Evolutionary conservation across 2,113 vertebrate species (phyloP).

Genomic region (Sturnira hondurensis): DNA sequence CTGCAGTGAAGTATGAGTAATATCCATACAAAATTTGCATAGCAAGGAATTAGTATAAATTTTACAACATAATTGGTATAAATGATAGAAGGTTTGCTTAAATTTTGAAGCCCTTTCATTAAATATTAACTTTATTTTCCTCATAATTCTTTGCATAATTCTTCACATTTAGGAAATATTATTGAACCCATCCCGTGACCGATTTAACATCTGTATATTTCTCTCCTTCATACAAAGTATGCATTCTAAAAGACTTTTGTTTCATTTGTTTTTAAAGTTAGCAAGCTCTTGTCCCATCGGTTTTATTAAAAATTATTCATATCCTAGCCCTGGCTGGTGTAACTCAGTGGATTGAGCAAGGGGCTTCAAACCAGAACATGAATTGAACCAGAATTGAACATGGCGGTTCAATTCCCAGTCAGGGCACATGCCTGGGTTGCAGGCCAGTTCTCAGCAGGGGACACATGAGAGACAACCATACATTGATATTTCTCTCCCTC

Average conservation of each 20-base stretch:
- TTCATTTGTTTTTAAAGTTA: constrained; percentile 48
- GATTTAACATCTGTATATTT: constrained; percentile 51
- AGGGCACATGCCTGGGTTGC: too few relatives aligned
- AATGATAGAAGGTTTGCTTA: neutral
- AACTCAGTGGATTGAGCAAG: too few relatives aligned
- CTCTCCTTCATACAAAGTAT: constrained; percentile 27
- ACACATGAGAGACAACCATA: too few relatives aligned
- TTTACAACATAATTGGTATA: neutral
- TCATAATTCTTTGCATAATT: neutral
- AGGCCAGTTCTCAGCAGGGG: too few relatives aligned
- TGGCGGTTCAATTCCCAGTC: too few relatives aligned
- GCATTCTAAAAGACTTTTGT: neutral
- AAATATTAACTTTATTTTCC: neutral
- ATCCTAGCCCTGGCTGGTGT: too few relatives aligned
- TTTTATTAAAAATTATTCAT: constrained; percentile 42
- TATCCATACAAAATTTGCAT: constrained; percentile 20
- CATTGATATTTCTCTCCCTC: too few relatives aligned
- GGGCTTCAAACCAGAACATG: too few relatives aligned
- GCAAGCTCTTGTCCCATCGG: neutral
- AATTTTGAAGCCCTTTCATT: neutral
- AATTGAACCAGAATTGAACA: too few relatives aligned
- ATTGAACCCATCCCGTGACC: neutral
- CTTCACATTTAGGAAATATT: neutral
- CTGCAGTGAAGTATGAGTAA: neutral
- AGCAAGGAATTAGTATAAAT: neutral